Conservation (phyloP, 2,888 invertebrate genomes). For the Esperia sulphurella region DNA sequence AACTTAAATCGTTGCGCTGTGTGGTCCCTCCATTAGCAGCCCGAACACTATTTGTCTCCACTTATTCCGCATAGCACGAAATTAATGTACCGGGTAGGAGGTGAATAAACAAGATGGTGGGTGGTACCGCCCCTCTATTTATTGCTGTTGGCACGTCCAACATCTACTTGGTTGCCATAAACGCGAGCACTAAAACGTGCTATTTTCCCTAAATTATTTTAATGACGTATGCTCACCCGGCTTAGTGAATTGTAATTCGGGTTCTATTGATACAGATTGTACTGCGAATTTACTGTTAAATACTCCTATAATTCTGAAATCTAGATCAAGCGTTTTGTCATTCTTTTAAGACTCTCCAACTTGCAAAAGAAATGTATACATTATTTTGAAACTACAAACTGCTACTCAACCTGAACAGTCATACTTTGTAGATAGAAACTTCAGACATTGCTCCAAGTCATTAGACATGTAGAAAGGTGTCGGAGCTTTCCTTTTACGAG, state of each 20-base stretch:
- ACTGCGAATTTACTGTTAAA: constrained; percentile 34
- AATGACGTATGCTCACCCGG: constrained; percentile 56
- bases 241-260: constrained; percentile 57
- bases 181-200: constrained; percentile 63
- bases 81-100: constrained; percentile 49
- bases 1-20: constrained; percentile 38
- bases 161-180: constrained; percentile 54
- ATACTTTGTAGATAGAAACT: no score
- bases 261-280: constrained; percentile 37
- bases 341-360: no score
- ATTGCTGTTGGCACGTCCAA: constrained; percentile 56
- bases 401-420: no score
- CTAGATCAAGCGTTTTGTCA: no score
- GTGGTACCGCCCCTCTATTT: constrained; percentile 57
- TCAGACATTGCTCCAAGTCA: constrained; percentile 31
- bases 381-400: no score
- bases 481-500: constrained; percentile 47
- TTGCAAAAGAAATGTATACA: no score
- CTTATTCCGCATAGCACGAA: constrained; percentile 57
- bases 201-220: constrained; percentile 68
- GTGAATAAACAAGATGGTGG: constrained; percentile 55
- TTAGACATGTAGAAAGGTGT: constrained; percentile 49
- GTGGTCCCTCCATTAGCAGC: constrained; percentile 54
- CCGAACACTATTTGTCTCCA: constrained; percentile 57
- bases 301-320: no score